phyloP scores from a whole-genome alignment of 2,113 vertebrate genomes.

The Arenaria interpres region DNA sequence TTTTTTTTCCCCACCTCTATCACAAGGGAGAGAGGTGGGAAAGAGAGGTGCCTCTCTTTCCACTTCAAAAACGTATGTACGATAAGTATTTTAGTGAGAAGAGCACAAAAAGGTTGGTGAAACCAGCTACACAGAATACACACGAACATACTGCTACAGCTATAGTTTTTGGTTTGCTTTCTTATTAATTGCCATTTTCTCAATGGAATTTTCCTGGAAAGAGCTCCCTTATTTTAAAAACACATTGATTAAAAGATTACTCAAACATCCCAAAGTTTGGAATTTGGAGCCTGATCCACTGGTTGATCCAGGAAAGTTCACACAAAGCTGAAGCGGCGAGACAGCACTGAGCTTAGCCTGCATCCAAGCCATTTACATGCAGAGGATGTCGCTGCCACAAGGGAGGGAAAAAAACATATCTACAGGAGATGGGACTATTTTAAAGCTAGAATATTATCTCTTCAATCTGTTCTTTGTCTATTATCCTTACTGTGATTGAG shows the following conservation, averaged over 20 bases:
- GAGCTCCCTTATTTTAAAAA: background rate
- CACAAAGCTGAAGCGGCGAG: background rate
- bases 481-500: constrained; percentile 30
- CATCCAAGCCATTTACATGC: constrained; percentile 43
- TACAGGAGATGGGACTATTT: background rate
- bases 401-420: background rate
- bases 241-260: background rate
- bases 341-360: background rate
- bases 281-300: background rate
- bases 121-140: background rate
- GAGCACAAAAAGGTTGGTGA: background rate
- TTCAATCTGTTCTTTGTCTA: constrained; percentile 42
- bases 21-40: background rate
- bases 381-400: background rate
- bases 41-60: background rate
- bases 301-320: background rate
- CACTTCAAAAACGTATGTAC: background rate
- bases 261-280: background rate
- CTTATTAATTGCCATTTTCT: background rate
- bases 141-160: background rate
- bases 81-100: background rate
- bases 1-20: background rate
- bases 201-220: constrained; percentile 26
- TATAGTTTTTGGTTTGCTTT: background rate
- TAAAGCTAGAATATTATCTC: constrained; percentile 20